Evolutionary conservation across 2,888 invertebrate species (phyloP).

Genomic region (Eucriotettix oculatus): DNA sequence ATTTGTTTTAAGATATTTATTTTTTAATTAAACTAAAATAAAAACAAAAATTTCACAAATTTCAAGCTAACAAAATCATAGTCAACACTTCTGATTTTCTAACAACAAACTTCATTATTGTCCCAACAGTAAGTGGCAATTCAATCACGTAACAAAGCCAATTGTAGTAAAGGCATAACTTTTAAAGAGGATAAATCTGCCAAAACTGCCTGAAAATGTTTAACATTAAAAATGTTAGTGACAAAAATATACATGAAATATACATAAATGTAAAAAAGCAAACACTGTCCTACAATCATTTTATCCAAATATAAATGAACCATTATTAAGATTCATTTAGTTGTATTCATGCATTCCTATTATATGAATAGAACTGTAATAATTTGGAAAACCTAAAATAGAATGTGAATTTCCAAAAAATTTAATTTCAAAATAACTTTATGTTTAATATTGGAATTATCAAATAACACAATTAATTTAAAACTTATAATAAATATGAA

Average conservation of each 20-base stretch:
- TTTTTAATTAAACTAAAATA: background rate
- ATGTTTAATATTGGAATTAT: too few species aligned
- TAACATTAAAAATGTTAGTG: background rate
- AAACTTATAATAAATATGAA: too few species aligned
- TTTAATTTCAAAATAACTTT: too few species aligned
- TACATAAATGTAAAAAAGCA: too few species aligned
- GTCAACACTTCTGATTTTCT: background rate
- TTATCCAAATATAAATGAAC: too few species aligned
- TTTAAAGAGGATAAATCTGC: conserved; percentile 77
- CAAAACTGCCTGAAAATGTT: conserved; percentile 45
- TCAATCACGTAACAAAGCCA: conserved; percentile 49
- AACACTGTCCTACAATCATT: too few species aligned
- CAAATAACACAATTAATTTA: too few species aligned
- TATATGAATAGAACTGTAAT: too few species aligned
- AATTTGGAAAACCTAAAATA: too few species aligned
- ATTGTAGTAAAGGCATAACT: conserved; percentile 67
- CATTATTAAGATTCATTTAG: too few species aligned
- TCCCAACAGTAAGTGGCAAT: background rate
- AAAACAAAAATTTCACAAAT: background rate
- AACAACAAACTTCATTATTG: background rate
- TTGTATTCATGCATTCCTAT: too few species aligned
- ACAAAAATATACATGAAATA: background rate
- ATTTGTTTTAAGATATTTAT: background rate
- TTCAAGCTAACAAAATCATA: background rate
- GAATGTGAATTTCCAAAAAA: too few species aligned